Conservation (phyloP, 2,797 vertebrate genomes). For the Linurgus olivaceus region DNA sequence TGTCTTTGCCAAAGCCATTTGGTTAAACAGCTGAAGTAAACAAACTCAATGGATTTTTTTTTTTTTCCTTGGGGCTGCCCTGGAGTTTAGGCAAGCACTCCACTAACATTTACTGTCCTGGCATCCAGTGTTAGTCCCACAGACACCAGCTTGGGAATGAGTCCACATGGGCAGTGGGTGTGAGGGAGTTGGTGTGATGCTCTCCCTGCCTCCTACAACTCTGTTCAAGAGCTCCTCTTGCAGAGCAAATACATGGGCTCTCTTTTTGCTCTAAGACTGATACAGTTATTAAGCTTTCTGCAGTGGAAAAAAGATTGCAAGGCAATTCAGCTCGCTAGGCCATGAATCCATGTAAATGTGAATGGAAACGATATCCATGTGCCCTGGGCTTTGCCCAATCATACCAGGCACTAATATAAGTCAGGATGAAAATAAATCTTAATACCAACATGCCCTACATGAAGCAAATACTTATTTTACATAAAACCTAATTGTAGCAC, state of each 20-base stretch:
- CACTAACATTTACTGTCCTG: background rate
- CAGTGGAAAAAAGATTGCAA: constrained; percentile 1
- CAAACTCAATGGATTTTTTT: background rate
- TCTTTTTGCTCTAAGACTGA: constrained; percentile 5
- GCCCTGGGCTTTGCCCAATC: constrained; percentile 42
- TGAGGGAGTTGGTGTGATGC: background rate
- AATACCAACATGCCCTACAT: constrained; percentile 14
- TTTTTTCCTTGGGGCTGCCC: background rate
- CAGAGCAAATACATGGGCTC: background rate
- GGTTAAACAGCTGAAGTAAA: background rate
- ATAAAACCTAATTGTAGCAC: constrained; percentile 38
- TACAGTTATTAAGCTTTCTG: background rate
- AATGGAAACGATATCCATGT: background rate
- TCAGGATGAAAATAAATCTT: constrained; percentile 42
- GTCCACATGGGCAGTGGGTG: background rate
- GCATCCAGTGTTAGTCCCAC: background rate
- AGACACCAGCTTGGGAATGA: background rate
- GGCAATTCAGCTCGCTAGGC: background rate
- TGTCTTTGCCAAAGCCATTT: background rate
- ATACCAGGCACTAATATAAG: background rate
- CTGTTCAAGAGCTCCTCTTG: background rate
- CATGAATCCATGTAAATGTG: constrained; percentile 33
- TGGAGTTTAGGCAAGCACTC: background rate
- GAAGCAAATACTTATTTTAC: constrained; percentile 26
- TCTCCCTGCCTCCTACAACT: background rate